Base-by-base conservation (phyloP, 92 coral and sea anemone genomes). In the Pocillopora meandrina region DNA sequence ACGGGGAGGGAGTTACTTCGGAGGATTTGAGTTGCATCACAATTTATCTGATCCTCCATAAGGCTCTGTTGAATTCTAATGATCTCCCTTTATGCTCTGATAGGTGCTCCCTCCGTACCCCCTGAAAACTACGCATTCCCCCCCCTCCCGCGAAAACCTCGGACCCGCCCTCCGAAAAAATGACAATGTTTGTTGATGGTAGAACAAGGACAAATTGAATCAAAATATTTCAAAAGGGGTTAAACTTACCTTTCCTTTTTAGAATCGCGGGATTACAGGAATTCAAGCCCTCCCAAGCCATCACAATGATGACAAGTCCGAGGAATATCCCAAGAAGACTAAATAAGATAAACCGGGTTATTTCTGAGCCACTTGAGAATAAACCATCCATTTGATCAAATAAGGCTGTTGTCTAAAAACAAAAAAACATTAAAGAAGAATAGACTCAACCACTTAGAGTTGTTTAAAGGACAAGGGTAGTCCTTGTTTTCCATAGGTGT, bases 291-390 rank as follows among this genome's bases (percentile, higher is more conserved):
- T 3, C 47, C 18, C 13, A 3, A 12, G n/a, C 11, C 6, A 66
- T 20, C n/a, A 33, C 18, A 1, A 66, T 20, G 26, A 66, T 20
- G 12, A 21, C 26, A 23, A 66, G 26, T 13, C 14, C 72, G 10
- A 21, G 14, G 26, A 66, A 20, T 66, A 66, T n/a, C 35, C 21
- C 72, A 12, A 66, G 72, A 66, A 66, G 72, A 66, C 18, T 20
- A 13, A 66, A 66, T 33, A 66, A 66, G 18, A 31, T 66, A 66
- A 66, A 1, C 26, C 72, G 31, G 34, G 72, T 66, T 11, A 66
- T 66, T 66, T 66, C 34, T 66, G 72, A 66, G 34, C 35, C 72
- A 66, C 21, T 66, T 23, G 72, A 66, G 26, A 66, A 66, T 13
- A 66, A 13, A 5, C 71, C 71, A 20, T 31, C 72, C 62, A 59